Conservation (phyloP, 23 tunicate species). For the Halocynthia aurantium region DNA sequence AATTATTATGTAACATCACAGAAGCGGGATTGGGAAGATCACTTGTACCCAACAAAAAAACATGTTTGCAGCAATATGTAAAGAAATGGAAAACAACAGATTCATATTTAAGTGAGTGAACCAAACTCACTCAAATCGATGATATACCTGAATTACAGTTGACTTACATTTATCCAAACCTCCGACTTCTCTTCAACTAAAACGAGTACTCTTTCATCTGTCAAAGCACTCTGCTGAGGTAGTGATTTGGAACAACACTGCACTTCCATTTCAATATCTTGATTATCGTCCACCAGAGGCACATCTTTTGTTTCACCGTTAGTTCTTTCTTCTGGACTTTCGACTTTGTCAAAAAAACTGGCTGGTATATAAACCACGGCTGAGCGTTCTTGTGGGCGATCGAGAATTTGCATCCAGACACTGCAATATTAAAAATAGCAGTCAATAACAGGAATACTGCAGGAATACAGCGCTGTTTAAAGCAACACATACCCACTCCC, state of each 20-base stretch:
- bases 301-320: slow-evolving; percentile 10
- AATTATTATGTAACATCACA: no score
- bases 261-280: slow-evolving; percentile 36
- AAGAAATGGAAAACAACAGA: no score
- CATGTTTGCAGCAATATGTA: no score
- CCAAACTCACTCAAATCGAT: no score
- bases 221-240: neutral
- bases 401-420: slow-evolving; percentile 82
- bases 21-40: no score
- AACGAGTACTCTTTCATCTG: slow-evolving; percentile 20
- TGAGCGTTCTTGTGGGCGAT: slow-evolving; percentile 51
- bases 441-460: neutral
- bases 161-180: slow-evolving; percentile 61
- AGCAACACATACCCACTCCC: slow-evolving; percentile 57
- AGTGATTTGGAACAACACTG: neutral
- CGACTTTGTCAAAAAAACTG: slow-evolving; percentile 34
- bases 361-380: slow-evolving; percentile 58
- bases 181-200: slow-evolving; percentile 44
- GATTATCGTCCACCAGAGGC: slow-evolving; percentile 12
- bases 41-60: no score
- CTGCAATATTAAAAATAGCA: slow-evolving; percentile 15
- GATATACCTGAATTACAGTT: neutral
- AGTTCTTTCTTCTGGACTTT: neutral
- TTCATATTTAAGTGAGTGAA: no score
- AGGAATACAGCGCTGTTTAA: neutral